Evolutionary conservation across 2,888 invertebrate species (phyloP), one percentile per base, ranked within the genome.

Genomic region (Platynereis dumerilii): DNA sequence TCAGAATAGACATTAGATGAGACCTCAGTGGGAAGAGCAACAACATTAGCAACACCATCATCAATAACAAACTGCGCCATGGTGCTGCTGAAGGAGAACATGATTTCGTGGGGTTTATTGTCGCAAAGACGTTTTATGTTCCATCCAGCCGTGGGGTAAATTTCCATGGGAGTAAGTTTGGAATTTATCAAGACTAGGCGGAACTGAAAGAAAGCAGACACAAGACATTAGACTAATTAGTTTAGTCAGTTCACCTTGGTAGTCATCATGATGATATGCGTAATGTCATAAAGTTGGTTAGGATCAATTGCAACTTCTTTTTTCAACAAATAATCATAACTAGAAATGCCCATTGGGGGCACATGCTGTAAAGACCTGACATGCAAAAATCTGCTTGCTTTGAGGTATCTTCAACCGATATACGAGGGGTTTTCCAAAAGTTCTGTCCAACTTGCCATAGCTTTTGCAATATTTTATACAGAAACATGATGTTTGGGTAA

Each of bases 81-180:
- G 24, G 52, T 52, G 20, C 20, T 20, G 24, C 5, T 20, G 24
- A 52, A 24, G 20, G 20, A 22, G 17, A 52, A 52, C 52, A 24
- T 22, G 5, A 65, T 42, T 1, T 34, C 48, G 42, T 68, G 68
- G 27, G 57, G 45, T 7, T 53, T 17, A 27, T 60, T 56, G 58
- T 68, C 58, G 57, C 68, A 68, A 0, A 65, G 59, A 24, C 28
- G 22, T 45, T 57, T 61, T 12, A 34, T 12, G 34, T 34, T 34
- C 34, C 34, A 34, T 34, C 34, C 34, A 7, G 34, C 34, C 5
- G 34, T 34, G 34, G 34, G 34, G 34, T 17, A 5, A 5, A 24
- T 17, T 52, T 52, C 52, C 34, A 34, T 34, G 7, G 34, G 34
- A 7, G 34, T 7, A 5, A 5, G 5, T 5, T 34, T 34, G 5